phyloP scores from a whole-genome alignment of 2,113 vertebrate genomes.

The Progne subis region DNA sequence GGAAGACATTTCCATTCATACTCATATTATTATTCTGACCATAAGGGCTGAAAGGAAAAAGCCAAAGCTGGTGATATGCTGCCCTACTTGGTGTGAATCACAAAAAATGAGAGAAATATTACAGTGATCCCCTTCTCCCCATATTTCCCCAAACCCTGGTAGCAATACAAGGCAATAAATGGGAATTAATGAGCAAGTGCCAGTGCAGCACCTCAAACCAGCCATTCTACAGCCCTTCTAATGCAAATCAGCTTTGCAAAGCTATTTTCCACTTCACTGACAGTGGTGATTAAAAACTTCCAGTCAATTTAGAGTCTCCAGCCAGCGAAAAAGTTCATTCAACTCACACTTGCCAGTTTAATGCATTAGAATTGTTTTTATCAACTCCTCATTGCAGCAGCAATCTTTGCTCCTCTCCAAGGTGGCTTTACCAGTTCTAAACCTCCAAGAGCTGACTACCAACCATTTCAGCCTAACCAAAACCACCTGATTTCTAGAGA shows the following conservation, averaged over 20 bases:
- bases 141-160: background rate
- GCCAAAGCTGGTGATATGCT: background rate
- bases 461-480: background rate
- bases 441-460: background rate
- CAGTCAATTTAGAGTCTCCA: background rate
- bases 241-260: background rate
- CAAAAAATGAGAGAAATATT: background rate
- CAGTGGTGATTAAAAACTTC: background rate
- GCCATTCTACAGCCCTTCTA: background rate
- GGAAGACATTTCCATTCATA: background rate
- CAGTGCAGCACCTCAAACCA: background rate
- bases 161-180: background rate
- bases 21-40: background rate
- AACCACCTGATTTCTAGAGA: background rate
- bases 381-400: background rate
- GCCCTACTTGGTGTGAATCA: background rate
- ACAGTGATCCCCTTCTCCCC: background rate
- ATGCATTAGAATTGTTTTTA: background rate
- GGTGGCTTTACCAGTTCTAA: background rate
- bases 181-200: background rate
- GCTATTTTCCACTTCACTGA: background rate
- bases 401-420: background rate
- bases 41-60: background rate
- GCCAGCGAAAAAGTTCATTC: background rate
- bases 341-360: background rate